A percentile compares a stretch with the other conserved stretches of the same genome.
Conservation (phyloP, 2,888 invertebrate species). For the Diarsia rubi region DNA sequence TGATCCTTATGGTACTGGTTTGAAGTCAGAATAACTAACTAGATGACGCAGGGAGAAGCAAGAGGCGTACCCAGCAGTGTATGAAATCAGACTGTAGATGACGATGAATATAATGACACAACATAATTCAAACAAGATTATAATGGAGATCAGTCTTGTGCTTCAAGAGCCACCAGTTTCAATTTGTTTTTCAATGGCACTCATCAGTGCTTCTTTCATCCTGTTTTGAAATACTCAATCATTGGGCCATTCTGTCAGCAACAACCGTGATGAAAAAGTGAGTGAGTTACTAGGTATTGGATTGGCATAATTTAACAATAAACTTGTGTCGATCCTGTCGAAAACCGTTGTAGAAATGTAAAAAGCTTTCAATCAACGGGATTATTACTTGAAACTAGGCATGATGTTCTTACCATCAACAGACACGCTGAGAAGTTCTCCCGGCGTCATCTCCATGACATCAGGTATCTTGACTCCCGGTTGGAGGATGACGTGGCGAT, state of each 20-base stretch:
- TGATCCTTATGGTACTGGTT: not conserved
- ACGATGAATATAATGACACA: too few relatives aligned
- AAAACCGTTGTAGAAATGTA: not conserved
- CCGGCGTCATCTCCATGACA: conserved; percentile 71
- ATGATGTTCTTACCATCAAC: conserved; percentile 78
- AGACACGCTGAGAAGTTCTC: conserved; percentile 70
- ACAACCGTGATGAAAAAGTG: not conserved
- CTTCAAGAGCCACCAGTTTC: not conserved
- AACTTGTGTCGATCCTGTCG: not conserved
- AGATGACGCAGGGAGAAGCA: not conserved
- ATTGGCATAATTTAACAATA: not conserved
- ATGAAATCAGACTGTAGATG: not conserved
- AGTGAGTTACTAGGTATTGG: not conserved
- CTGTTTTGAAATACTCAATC: not conserved
- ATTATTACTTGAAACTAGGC: not conserved
- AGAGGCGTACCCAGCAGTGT: not conserved
- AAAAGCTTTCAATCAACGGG: not conserved
- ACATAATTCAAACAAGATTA: not conserved
- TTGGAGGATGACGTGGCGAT: conserved; percentile 66
- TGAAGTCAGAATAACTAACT: not conserved
- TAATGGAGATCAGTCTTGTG: not conserved
- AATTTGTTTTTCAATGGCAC: not conserved
- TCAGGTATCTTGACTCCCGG: conserved; percentile 76
- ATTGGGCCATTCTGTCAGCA: not conserved
- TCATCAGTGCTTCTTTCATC: not conserved